Evolutionary conservation across 30 jellyfish, hydroid and myxozoan genomes (phyloP), one percentile per base, ranked within the genome.

Genomic region (Chironex yamaguchii): DNA sequence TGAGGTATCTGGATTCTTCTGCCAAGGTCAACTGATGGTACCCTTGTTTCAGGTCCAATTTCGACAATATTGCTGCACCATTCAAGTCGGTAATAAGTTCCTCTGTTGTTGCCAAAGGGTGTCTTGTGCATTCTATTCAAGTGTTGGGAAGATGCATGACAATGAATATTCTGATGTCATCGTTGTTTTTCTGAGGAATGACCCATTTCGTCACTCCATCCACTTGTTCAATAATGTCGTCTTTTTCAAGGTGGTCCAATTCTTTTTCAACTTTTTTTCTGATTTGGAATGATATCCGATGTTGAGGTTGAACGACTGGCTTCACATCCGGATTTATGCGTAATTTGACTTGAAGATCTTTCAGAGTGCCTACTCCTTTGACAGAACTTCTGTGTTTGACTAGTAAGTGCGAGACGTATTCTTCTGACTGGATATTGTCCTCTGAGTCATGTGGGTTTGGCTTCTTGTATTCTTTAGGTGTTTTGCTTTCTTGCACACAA

Each of bases 171-270:
- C 96, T 21, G 17, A 81, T 85, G 26, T 69, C 78, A 1, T 70
- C 86, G 4, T 49, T 52, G 79, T 88, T 75, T 67, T 69, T 81
- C 76, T 82, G 71, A 62, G 91, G 91, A 22, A 74, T 58, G 31
- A 89, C 90, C 96, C 97, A 89, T 35, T 82, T 76, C 64, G 91
- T 93, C 28, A 91, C 88, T 82, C 96, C 86, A 13, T 81, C 87
- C 36, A 62, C 95, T 58, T 54, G 23, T 62, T 82, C 92, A 48
- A 81, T 79, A 42, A 67, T 67, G 90, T 72, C 95, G 20, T 78
- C 62, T 52, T 69, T 71, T 58, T 80, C 92, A 29, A 82, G 80
- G 4, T 64, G 84, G 26, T 79, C 75, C 34, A 87, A 28, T 88
- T 88, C 91, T 32, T 50, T 34, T 30, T 36, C 68, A 22, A 88